Conservation (phyloP, 2,113 vertebrate genomes). For the Diadophis punctatus region DNA sequence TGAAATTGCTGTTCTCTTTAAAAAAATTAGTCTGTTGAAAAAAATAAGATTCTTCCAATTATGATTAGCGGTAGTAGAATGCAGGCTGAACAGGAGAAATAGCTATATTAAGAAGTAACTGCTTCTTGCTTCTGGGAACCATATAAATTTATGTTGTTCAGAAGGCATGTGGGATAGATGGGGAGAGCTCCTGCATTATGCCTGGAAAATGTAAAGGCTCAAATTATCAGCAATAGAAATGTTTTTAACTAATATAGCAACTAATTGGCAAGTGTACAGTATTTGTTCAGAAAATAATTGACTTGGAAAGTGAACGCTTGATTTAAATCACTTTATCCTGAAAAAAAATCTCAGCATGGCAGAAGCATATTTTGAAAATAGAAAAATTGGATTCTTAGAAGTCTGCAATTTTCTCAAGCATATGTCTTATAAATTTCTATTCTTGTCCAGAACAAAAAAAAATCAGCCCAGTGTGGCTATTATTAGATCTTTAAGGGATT, state of each 20-base stretch:
- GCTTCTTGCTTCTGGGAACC: not conserved
- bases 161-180: not conserved
- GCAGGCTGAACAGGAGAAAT: not conserved
- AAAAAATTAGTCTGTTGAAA: not conserved
- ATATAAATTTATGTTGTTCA: not conserved
- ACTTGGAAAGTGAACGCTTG: not conserved
- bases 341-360: not conserved
- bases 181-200: not conserved
- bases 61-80: not conserved
- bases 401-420: not conserved
- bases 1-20: not conserved
- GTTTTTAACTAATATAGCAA: not conserved
- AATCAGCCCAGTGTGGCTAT: not conserved
- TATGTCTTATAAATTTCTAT: not conserved
- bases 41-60: not conserved
- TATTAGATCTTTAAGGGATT: not conserved
- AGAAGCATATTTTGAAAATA: not conserved
- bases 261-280: not conserved
- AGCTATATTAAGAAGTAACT: not conserved
- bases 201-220: not conserved
- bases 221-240: not conserved
- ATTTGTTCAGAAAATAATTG: not conserved
- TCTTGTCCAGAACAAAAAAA: not conserved
- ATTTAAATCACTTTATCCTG: not conserved
- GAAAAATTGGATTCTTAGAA: not conserved